phyloP scores from a whole-genome alignment of 23 tunicate species.

The Ascidia mentula region DNA sequence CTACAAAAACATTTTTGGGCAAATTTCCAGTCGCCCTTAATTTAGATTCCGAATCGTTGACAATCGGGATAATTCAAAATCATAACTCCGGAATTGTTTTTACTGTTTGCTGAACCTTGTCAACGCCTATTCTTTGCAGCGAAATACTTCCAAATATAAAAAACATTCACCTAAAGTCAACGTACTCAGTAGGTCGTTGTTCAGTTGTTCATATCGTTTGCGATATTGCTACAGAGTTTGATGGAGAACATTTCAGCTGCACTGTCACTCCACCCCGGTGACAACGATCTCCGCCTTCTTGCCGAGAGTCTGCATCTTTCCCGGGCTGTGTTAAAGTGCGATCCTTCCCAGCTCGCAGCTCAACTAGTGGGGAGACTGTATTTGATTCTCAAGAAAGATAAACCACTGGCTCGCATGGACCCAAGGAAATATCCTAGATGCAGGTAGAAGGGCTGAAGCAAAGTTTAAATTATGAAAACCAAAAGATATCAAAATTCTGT shows the following conservation, averaged over 20 bases:
- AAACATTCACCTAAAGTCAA: no score
- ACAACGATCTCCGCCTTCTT: constrained; percentile 67
- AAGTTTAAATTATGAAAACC: no score
- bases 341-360: constrained; percentile 64
- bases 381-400: constrained; percentile 72
- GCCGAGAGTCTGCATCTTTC: constrained; percentile 67
- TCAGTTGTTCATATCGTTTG: background rate
- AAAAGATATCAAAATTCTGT: no score
- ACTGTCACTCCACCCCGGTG: constrained; percentile 20
- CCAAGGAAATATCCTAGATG: constrained; percentile 82
- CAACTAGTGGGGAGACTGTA: constrained; percentile 79
- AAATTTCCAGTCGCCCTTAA: no score
- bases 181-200: no score
- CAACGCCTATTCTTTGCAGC: no score
- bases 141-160: no score
- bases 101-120: no score
- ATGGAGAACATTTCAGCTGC: constrained; percentile 30
- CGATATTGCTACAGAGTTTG: constrained; percentile 32
- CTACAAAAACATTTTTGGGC: no score
- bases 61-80: no score
- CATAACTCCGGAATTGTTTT: no score
- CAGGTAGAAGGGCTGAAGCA: constrained; percentile 43
- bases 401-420: constrained; percentile 79
- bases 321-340: constrained; percentile 31
- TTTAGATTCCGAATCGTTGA: no score